Percentiles rank a stretch among this genome's conserved stretches.
Conservation (phyloP, 2,113 vertebrate genomes). For the Vidua macroura region DNA sequence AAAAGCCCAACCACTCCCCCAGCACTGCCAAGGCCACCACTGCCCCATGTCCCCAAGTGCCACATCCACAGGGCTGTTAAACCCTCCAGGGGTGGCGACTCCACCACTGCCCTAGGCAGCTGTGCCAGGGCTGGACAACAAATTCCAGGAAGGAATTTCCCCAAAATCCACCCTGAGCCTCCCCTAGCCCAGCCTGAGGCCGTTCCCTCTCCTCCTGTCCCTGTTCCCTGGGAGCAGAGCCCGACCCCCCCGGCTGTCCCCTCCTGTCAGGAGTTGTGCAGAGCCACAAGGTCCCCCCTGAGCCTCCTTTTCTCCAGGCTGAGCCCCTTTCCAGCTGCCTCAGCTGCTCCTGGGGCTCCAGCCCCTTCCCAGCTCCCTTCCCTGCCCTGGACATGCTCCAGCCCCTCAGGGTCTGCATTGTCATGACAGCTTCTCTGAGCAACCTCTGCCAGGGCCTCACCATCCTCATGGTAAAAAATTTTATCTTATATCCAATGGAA, state of each 20-base stretch:
- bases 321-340: background rate
- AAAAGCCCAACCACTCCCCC: background rate
- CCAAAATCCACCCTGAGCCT: fast-evolving
- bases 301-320: background rate
- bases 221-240: background rate
- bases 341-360: background rate
- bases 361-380: fast-evolving
- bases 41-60: background rate
- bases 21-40: background rate
- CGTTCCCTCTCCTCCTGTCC: background rate
- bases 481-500: background rate
- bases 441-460: background rate
- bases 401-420: background rate
- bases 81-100: background rate
- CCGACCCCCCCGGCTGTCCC: background rate
- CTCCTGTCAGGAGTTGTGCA: background rate
- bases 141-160: background rate
- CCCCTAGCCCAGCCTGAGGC: background rate
- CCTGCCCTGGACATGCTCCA: fast-evolving
- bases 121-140: background rate
- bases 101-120: background rate
- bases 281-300: background rate
- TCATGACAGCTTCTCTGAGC: background rate
- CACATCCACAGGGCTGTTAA: background rate
- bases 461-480: background rate